Percentiles rank a stretch among this genome's conserved stretches.
Evolutionary conservation across 2,888 invertebrate species (phyloP).

Genomic region (Chymomyza amoena): DNA sequence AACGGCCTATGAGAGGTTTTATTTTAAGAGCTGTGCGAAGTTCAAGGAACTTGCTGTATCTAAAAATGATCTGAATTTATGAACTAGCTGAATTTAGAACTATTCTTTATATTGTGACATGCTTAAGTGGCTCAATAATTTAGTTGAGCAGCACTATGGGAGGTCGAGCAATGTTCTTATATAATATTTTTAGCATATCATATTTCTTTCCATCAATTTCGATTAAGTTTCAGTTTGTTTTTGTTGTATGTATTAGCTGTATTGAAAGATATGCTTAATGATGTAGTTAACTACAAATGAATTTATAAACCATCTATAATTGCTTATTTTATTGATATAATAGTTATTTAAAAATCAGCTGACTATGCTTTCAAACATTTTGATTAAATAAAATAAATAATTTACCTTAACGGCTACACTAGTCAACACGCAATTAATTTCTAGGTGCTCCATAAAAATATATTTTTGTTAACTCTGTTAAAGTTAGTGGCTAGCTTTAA

Average conservation of each 20-base stretch:
- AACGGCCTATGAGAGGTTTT: constrained; percentile 7
- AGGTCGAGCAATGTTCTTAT: neutral
- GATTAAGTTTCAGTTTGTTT: neutral
- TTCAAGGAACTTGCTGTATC: constrained; percentile 55
- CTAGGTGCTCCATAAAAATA: no score
- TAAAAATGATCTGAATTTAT: neutral
- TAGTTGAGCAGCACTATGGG: neutral
- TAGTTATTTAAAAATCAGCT: neutral
- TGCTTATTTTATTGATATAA: neutral
- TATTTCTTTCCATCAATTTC: neutral
- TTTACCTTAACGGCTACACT: neutral
- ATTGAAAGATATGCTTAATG: neutral
- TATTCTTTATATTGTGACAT: neutral
- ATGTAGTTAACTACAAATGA: neutral
- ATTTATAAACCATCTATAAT: neutral
- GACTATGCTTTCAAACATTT: neutral
- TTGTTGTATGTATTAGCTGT: neutral
- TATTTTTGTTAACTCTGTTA: no score
- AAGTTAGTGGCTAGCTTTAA: no score
- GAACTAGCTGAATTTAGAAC: neutral
- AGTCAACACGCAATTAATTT: no score
- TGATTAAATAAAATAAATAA: neutral
- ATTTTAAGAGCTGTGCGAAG: constrained; percentile 39
- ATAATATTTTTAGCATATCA: neutral
- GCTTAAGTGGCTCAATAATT: neutral